Percentiles rank a stretch among this genome's conserved stretches.
Evolutionary conservation across 1,140 invertebrate genomes (phyloP).

Genomic region (Zeugodacus cucurbitae): DNA sequence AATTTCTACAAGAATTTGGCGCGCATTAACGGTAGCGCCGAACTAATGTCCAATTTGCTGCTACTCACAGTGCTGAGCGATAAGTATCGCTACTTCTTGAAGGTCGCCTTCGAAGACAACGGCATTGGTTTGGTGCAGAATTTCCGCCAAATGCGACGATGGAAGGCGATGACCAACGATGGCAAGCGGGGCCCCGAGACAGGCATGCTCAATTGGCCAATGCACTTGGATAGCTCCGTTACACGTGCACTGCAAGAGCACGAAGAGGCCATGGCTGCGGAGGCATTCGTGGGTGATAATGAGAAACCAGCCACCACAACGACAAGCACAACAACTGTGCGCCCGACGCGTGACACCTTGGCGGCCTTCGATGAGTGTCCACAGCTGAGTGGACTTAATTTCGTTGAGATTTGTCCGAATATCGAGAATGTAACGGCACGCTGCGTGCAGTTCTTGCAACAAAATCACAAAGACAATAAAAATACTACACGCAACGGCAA

Average conservation of each 20-base stretch:
- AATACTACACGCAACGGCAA: neutral
- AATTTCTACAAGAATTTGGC: constrained; percentile 62
- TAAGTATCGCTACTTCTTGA: constrained; percentile 61
- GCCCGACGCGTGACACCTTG: constrained; percentile 6
- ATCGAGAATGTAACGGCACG: neutral
- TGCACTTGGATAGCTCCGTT: constrained; percentile 44
- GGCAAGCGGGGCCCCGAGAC: neutral
- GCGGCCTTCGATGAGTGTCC: constrained; percentile 31
- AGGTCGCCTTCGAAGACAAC: constrained; percentile 53
- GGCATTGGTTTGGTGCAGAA: constrained; percentile 55
- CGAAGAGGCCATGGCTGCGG: neutral
- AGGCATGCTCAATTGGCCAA: constrained; percentile 37
- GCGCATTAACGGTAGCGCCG: constrained; percentile 47
- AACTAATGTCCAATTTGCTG: constrained; percentile 58
- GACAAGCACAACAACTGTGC: neutral
- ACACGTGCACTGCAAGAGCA: constrained; percentile 26
- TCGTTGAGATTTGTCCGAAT: constrained; percentile 33
- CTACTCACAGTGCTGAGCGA: constrained; percentile 64
- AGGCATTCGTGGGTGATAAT: neutral
- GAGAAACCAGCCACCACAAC: neutral
- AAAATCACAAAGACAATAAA: neutral
- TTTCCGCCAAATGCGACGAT: constrained; percentile 50
- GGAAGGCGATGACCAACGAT: constrained; percentile 39
- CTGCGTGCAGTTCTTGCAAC: neutral
- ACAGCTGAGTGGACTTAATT: neutral